A percentile compares a stretch with the other conserved stretches of the same genome.
phyloP scores from a whole-genome alignment of 2,888 invertebrate genomes.

The Zonitis immaculata region DNA sequence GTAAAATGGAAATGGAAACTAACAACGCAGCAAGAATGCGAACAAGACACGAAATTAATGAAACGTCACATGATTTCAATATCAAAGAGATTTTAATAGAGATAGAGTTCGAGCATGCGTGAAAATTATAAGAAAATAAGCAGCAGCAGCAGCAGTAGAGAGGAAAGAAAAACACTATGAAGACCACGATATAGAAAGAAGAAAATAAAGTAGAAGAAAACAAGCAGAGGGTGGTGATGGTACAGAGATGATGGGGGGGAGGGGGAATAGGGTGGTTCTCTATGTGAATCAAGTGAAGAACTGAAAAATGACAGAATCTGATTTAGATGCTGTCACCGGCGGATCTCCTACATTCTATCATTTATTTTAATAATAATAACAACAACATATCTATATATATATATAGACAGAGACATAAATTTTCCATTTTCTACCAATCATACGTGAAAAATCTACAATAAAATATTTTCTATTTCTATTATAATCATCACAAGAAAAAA shows the following conservation, averaged over 20 bases:
- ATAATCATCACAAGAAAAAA: too few relatives aligned
- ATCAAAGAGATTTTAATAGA: constrained; percentile 51
- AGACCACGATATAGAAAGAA: too few relatives aligned
- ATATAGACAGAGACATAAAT: too few relatives aligned
- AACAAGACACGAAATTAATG: constrained; percentile 48
- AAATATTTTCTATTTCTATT: too few relatives aligned
- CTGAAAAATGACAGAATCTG: constrained; percentile 40
- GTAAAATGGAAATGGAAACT: constrained; percentile 29
- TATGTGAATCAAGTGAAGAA: constrained; percentile 23
- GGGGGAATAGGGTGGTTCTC: not conserved
- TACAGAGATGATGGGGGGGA: too few relatives aligned
- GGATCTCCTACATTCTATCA: not conserved
- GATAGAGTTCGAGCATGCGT: constrained; percentile 48
- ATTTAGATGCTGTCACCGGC: constrained; percentile 33
- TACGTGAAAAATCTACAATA: too few relatives aligned
- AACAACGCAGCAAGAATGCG: constrained; percentile 40
- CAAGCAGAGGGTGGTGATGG: constrained; percentile 2
- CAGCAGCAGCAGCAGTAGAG: too few relatives aligned
- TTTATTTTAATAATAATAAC: not conserved
- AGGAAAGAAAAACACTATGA: not conserved
- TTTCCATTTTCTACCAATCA: too few relatives aligned
- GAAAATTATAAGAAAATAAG: constrained; percentile 49
- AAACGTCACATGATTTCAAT: constrained; percentile 51
- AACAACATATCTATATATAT: too few relatives aligned
- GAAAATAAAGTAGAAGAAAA: too few relatives aligned